Evolutionary conservation across 2,797 vertebrate species (phyloP).

Genomic region (Phyllotis vaccarum): DNA sequence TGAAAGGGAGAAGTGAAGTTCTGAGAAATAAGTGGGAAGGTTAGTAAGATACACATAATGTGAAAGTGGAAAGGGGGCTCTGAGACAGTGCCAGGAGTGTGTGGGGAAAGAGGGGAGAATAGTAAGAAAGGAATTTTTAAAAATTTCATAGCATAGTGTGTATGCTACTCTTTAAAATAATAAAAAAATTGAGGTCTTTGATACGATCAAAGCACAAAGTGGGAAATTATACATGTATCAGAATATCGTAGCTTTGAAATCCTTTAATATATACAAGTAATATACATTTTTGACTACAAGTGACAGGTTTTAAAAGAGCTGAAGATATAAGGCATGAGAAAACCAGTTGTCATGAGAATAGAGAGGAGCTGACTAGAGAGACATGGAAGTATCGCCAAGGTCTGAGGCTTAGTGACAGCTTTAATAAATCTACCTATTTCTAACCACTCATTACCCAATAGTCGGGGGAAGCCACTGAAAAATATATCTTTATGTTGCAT

Average conservation of each 20-base stretch:
- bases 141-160: too few relatives aligned
- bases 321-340: slow-evolving; percentile 3
- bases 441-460: too few relatives aligned
- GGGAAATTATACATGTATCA: not conserved
- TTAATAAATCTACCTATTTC: not conserved
- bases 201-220: not conserved
- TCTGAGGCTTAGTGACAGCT: not conserved
- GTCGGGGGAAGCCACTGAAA: not conserved
- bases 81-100: not conserved
- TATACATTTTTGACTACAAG: not conserved
- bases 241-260: not conserved
- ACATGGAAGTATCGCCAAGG: not conserved
- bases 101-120: not conserved
- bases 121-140: too few relatives aligned
- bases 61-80: not conserved
- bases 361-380: not conserved
- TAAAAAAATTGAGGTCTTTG: not conserved
- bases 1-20: not conserved
- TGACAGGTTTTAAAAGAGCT: not conserved
- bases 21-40: not conserved
- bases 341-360: not conserved
- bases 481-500: not conserved
- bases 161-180: not conserved
- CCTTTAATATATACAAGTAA: not conserved
- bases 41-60: not conserved